Evolutionary conservation across 2,113 vertebrate genomes (phyloP).

Genomic region (Cryptotis parvus): DNA sequence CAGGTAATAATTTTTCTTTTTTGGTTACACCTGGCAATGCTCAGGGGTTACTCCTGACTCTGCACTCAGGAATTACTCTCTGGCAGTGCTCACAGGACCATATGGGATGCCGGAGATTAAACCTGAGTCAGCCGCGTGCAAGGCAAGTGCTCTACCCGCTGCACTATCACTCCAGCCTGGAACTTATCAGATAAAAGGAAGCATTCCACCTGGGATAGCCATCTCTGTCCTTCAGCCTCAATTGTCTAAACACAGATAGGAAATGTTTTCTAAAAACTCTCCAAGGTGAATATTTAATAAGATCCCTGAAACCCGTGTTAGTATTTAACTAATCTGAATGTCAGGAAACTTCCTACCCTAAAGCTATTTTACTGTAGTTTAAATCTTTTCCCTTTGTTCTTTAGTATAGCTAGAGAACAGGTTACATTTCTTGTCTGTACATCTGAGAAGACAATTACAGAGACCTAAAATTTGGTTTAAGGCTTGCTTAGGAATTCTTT

Average conservation of each 20-base stretch:
- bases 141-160: too few species aligned
- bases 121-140: too few species aligned
- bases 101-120: too few species aligned
- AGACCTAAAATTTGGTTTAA: constrained; percentile 48
- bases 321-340: constrained; percentile 60
- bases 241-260: constrained; percentile 11
- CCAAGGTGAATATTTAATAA: constrained; percentile 53
- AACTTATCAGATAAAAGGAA: neutral
- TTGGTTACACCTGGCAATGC: too few species aligned
- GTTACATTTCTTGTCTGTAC: constrained; percentile 19
- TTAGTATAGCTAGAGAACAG: constrained; percentile 44
- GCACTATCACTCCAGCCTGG: too few species aligned
- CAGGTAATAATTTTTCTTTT: too few species aligned
- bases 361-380: constrained; percentile 60
- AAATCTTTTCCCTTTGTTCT: constrained; percentile 74
- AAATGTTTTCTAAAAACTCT: constrained; percentile 55
- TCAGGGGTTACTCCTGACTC: too few species aligned
- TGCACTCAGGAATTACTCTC: too few species aligned
- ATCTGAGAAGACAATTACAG: neutral
- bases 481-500: neutral
- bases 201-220: neutral
- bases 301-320: constrained; percentile 35
- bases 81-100: too few species aligned
- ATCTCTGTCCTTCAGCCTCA: neutral
- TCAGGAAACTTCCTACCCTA: constrained; percentile 67